Evolutionary conservation across 2,888 invertebrate species (phyloP).

Genomic region (Alitta virens): DNA sequence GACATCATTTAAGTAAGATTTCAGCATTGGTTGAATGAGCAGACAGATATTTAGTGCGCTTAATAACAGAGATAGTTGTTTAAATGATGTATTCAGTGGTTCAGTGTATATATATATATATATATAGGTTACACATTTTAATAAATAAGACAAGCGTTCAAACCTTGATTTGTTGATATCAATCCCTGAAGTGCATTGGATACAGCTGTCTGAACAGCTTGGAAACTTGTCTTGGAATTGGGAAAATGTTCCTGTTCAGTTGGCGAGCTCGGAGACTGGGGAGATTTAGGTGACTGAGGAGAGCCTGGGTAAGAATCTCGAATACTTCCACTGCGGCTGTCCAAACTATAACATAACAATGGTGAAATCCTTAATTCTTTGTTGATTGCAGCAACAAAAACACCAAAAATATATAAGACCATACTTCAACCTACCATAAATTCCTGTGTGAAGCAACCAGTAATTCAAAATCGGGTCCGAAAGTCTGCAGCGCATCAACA

Average conservation of each 20-base stretch:
- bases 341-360: conserved; percentile 70
- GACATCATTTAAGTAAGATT: too few relatives aligned
- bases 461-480: conserved; percentile 91
- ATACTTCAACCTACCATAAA: conserved; percentile 68
- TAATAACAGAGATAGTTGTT: too few relatives aligned
- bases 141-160: too few relatives aligned
- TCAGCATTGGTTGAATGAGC: too few relatives aligned
- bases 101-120: too few relatives aligned
- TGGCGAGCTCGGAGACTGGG: conserved; percentile 37
- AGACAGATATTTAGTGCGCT: too few relatives aligned
- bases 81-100: too few relatives aligned
- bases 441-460: conserved; percentile 92
- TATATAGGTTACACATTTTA: too few relatives aligned
- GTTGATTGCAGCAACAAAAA: background rate
- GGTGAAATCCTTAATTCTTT: background rate
- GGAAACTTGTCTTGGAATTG: conserved; percentile 31
- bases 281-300: conserved; percentile 68
- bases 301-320: conserved; percentile 89
- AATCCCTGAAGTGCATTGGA: conserved; percentile 61
- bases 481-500: conserved; percentile 92
- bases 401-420: background rate
- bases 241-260: conserved; percentile 25
- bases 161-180: conserved; percentile 10
- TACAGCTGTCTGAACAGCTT: conserved; percentile 54
- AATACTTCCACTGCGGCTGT: conserved; percentile 88